These are phyloP conservation scores for Caenorhabditis macrosperma DNA, from an alignment of 2,888 invertebrate genomes.

Conservation along the genomic window DNA sequence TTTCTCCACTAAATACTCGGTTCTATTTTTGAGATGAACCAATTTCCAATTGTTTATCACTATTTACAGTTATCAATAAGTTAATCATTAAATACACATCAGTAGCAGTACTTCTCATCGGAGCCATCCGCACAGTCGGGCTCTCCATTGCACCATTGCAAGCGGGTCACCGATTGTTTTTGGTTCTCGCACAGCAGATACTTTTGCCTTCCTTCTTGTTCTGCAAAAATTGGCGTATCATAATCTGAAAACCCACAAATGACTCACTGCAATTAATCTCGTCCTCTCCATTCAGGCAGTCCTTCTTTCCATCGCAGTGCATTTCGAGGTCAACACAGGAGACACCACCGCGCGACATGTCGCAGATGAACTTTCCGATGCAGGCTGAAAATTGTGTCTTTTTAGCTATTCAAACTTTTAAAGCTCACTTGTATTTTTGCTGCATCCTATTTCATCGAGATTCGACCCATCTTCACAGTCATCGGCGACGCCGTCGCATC, in stretches of 20 bases:
- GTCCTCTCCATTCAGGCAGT: slow-evolving; percentile 78
- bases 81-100: slow-evolving; percentile 18
- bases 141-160: slow-evolving; percentile 78
- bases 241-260: too few species aligned
- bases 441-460: slow-evolving; percentile 78
- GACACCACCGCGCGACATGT: slow-evolving; percentile 66
- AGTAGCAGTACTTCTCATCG: slow-evolving; percentile 78
- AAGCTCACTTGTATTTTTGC: slow-evolving; percentile 73
- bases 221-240: slow-evolving; percentile 59
- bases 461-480: slow-evolving; percentile 79
- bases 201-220: slow-evolving; percentile 65
- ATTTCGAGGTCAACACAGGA: slow-evolving; percentile 73
- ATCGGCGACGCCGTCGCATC: slow-evolving; percentile 79
- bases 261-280: slow-evolving; percentile 77
- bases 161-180: slow-evolving; percentile 76
- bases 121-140: slow-evolving; percentile 77
- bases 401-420: neutral
- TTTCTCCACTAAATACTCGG: too few species aligned
- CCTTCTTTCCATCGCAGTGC: slow-evolving; percentile 75
- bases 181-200: slow-evolving; percentile 79
- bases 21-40: too few species aligned
- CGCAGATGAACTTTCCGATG: slow-evolving; percentile 77
- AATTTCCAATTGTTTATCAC: neutral
- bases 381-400: slow-evolving; percentile 68
- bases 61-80: slow-evolving; percentile 9